Percentiles rank a stretch among this genome's conserved stretches.
Conservation (phyloP, 2,888 invertebrate species). For the Plebejus melissa region DNA sequence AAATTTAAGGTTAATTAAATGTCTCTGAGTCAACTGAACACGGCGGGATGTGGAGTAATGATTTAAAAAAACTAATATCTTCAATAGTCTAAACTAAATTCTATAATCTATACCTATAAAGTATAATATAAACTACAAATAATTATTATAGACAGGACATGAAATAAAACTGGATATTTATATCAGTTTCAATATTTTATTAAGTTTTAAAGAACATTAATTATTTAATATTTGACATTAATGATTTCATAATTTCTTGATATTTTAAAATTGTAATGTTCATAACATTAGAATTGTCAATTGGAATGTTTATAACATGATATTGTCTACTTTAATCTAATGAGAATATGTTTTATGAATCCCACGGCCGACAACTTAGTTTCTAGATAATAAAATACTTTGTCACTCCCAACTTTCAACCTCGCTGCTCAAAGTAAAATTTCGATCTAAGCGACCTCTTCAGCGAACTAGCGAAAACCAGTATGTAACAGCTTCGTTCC, state of each 20-base stretch:
- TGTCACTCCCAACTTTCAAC: background rate
- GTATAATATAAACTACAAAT: background rate
- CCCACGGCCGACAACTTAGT: background rate
- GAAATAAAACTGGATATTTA: background rate
- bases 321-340: background rate
- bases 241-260: background rate
- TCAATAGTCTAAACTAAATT: background rate
- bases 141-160: background rate
- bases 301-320: conserved; percentile 7
- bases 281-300: background rate
- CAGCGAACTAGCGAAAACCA: background rate
- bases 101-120: no score
- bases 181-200: background rate
- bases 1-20: no score
- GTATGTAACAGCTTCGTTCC: background rate
- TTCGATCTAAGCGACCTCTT: background rate
- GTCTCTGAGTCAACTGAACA: no score
- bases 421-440: background rate
- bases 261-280: background rate
- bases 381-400: background rate
- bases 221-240: background rate
- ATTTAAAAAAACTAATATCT: background rate
- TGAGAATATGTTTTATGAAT: background rate
- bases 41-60: no score
- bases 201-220: background rate